Percentiles rank a stretch among this genome's conserved stretches.
These are phyloP conservation scores for Diuraphis noxia DNA, from an alignment of 1,140 invertebrate genomes.

Conservation along the genomic window DNA sequence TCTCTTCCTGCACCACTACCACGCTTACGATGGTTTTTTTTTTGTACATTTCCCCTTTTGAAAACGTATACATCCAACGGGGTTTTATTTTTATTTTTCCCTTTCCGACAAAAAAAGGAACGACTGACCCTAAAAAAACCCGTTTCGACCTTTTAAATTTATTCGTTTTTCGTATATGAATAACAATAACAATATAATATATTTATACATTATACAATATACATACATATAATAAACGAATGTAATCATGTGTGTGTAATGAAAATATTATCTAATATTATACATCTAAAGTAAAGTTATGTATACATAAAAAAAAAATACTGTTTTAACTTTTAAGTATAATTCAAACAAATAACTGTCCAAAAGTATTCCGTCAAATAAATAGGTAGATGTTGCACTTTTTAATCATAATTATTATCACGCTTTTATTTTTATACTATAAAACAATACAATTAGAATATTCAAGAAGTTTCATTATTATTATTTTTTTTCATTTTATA, in stretches of 20 bases:
- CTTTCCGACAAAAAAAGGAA: slow-evolving; percentile 5
- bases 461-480: no score
- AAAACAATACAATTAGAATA: no score
- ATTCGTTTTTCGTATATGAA: slow-evolving; percentile 15
- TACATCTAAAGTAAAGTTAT: neutral
- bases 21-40: neutral
- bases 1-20: neutral
- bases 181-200: neutral
- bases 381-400: neutral
- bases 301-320: neutral
- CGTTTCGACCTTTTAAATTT: slow-evolving; percentile 24
- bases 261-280: neutral
- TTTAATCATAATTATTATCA: neutral
- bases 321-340: neutral
- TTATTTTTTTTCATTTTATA: no score
- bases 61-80: slow-evolving; percentile 4
- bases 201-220: no score
- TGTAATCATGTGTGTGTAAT: slow-evolving; percentile 21
- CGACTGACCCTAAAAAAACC: slow-evolving; percentile 26
- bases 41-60: neutral
- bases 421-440: no score
- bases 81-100: slow-evolving; percentile 31
- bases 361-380: slow-evolving; percentile 15
- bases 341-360: neutral
- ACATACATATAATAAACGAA: slow-evolving; percentile 4